Evolutionary conservation across 1,140 invertebrate species (phyloP), one percentile per base, ranked within the genome.

Genomic region (Vanessa tameamea): DNA sequence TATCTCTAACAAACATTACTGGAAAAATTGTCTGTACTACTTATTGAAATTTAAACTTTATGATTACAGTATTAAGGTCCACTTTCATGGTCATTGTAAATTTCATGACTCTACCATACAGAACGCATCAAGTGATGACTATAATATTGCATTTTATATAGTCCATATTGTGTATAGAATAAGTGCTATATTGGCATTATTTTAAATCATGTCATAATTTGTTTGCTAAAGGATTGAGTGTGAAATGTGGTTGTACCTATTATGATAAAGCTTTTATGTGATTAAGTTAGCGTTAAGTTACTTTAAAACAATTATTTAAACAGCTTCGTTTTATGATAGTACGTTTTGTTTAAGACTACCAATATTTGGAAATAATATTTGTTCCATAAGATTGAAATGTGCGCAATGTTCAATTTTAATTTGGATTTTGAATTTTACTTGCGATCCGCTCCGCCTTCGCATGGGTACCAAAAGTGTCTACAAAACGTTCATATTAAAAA

Each of bases 251-350:
- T 68, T 68, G 55, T 68, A 37, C 53, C 53, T 50, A 55, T 57
- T 51, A 51, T 51, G 50, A 68, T 68, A 68, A 68, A 55, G 66
- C 66, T 68, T 68, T 68, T 53, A 68, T 55, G 66, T 68, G 23
- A 68, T 67, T 67, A 67, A 55, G 50, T 53, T 48, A 48, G 7
- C 47, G 65, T 53, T 23, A 55, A 67, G 37, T 67, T 67, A 67
- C 50, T 20, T 37, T 48, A 14, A 48, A 48, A 48, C 47, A 13
- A 48, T 14, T 48, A 48, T 48, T 48, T 48, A 48, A 14, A 48
- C 47, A 48, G 14, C 47, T 48, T 48, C 1, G 47, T 14, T 48
- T 2, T 48, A 48, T 14, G 1, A 48, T 48, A 31, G 3, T 31
- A 31, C 26, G 26, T 31, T 31, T 31, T 31, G 26, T 31, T 31